Evolutionary conservation across 2,888 invertebrate species (phyloP).

Genomic region (Drosophila testacea): DNA sequence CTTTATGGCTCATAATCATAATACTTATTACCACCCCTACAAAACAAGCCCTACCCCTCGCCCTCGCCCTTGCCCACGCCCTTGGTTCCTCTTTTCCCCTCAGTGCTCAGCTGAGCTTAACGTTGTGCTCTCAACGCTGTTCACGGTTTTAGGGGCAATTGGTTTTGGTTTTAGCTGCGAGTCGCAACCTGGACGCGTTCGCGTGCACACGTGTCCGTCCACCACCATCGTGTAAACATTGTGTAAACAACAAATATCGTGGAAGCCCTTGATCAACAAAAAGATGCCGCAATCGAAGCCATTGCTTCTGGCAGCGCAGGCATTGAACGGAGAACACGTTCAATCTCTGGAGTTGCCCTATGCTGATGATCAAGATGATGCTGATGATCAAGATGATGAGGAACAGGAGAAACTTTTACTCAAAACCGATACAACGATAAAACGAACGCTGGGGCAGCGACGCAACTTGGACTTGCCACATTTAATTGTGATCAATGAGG

Average conservation of each 20-base stretch:
- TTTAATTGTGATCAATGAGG: slow-evolving; percentile 61
- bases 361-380: slow-evolving; percentile 47
- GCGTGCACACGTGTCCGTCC: slow-evolving; percentile 43
- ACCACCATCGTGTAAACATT: slow-evolving; percentile 1
- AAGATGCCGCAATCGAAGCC: slow-evolving; percentile 29
- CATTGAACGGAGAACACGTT: slow-evolving; percentile 41
- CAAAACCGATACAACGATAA: not conserved
- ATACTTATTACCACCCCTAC: not conserved
- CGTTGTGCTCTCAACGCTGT: slow-evolving; percentile 29
- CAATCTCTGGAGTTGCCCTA: slow-evolving; percentile 50
- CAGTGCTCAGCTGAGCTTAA: slow-evolving; percentile 36
- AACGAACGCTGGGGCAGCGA: slow-evolving; percentile 53
- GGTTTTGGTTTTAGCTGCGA: slow-evolving; percentile 27
- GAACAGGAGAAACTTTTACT: not conserved
- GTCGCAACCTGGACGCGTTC: slow-evolving; percentile 55
- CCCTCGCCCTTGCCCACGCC: not conserved
- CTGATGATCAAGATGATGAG: not conserved
- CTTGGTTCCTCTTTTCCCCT: not conserved
- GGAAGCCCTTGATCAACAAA: not conserved
- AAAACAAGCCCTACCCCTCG: too few species aligned
- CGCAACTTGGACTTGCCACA: slow-evolving; percentile 64
- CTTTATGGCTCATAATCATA: slow-evolving; percentile 37
- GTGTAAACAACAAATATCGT: not conserved
- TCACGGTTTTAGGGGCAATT: slow-evolving; percentile 28
- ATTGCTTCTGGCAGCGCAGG: slow-evolving; percentile 54